Base-by-base conservation (phyloP, 2,113 vertebrate genomes). In the Chloebia gouldiae region DNA sequence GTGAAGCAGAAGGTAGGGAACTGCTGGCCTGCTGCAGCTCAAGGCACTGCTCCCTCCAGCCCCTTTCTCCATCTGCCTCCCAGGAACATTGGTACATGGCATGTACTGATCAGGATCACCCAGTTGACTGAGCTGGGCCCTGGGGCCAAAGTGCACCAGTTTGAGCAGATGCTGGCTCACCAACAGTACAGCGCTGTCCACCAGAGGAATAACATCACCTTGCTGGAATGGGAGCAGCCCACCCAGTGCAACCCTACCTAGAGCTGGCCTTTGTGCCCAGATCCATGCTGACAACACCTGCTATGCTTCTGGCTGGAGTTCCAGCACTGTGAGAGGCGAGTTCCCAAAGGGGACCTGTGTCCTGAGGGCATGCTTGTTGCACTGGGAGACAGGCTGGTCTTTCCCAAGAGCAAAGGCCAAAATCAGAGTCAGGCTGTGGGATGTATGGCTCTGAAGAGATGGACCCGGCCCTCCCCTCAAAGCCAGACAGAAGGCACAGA, bases 261-360 rank as follows among this genome's bases (percentile, higher is more conserved):
- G 88, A 93, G 49, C 60, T 88, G 0, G 61, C 73, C n/a, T 95
- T 86, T 3, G 15, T 97, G 53, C 87, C 93, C 1, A n/a, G 78
- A 0, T 9, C 13, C 35, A 47, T 2, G 0, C 33, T 88, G 33
- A 17, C 50, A 3, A 3, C 3, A 22, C 33, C 10, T 94, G 87
- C 78, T 92, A n/a, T 20, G 4, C 81, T 22, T 24, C 75, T 7
- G 82, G 82, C 3, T 95, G 92, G 86, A 91, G 84, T 17, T 57
- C 47, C 57, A 72, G 11, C 3, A 10, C 5, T 2, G 13, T 0
- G 1, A 66, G 39, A 68, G 13, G 39, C 49, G 42, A 93, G 79
- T 39, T 53, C 53, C 42, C 53, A 19, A 28, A 31, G 25, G 40
- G 20, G 1, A n/a, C 13, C 31, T 42, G 24, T 13, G 30, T 85